Base-by-base conservation (phyloP, 2,797 vertebrate species). In the Fistularia commersonii region DNA sequence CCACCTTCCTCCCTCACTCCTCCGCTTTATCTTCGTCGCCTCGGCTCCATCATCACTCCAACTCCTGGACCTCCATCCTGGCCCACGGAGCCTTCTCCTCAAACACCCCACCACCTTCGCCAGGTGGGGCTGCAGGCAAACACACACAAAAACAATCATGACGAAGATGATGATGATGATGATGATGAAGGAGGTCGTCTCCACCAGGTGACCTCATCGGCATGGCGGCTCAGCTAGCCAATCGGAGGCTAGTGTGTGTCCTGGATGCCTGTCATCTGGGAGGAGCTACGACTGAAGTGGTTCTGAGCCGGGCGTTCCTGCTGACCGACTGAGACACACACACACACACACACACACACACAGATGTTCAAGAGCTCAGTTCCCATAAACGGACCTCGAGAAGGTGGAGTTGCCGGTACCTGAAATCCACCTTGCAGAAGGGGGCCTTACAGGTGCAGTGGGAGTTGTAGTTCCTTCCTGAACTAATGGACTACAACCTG, bases 211-310 rank as follows among this genome's bases (percentile, higher is more conserved):
- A 91, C 75, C 77, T 92, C 57, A 78, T 91, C 8, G 56, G 49
- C 64, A 85, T 51, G 56, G 88, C 82, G 0, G 31, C 64, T 1
- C 86, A 84, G 68, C 59, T 92, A 75, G 57, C 81, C 69, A 88
- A 87, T 75, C 83, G 80, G 73, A 89, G 84, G 74, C 68, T 91
- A 45, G 66, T 87, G 46, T 91, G 88, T 39, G 66, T 90, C 5
- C 48, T 92, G 53, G 89, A 92, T 62, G 81, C 76, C 6, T 91
- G 90, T 80, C 81, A 81, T 11, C 75, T 91, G 65, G 88, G 90
- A 32, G 78, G 79, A 54, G 69, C 70, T 41, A 61, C 36, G 6
- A 54, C 75, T 0, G 91, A 92, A 9, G 44, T 90, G 0, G 14
- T 89, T 8, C 69, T 92, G 45, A 88, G 56, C 39, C 73, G 88